Conservation (phyloP, 2,113 vertebrate genomes). For the Lycaon pictus region DNA sequence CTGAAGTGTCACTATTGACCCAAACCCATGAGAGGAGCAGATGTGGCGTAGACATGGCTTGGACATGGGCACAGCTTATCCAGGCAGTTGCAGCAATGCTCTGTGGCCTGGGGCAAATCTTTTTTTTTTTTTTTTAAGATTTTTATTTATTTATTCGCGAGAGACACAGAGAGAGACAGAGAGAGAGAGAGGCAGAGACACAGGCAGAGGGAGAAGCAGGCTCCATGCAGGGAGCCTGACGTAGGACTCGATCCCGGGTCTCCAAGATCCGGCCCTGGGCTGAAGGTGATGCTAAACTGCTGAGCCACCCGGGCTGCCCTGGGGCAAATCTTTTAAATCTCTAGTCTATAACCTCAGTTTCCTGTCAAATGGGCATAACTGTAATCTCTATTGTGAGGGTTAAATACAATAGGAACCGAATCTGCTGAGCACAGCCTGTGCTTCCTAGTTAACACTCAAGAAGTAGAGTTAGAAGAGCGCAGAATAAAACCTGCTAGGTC, state of each 20-base stretch:
- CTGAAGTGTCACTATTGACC: not conserved
- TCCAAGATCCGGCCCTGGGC: too few species aligned
- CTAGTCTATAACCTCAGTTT: not conserved
- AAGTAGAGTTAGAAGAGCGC: not conserved
- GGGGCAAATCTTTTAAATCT: not conserved
- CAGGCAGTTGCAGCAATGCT: not conserved
- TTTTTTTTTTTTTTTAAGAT: too few species aligned
- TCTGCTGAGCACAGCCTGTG: rapidly evolving
- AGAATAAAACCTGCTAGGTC: not conserved
- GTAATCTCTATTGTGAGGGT: not conserved
- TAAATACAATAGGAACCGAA: not conserved
- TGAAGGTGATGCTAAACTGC: too few species aligned
- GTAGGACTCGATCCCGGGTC: too few species aligned
- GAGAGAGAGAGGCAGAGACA: too few species aligned
- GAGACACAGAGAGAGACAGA: too few species aligned
- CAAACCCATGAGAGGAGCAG: not conserved
- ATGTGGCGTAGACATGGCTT: not conserved
- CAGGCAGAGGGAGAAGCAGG: too few species aligned
- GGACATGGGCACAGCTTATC: not conserved
- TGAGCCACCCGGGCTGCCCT: too few species aligned
- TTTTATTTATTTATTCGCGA: too few species aligned
- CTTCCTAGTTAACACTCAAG: not conserved
- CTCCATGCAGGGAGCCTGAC: too few species aligned
- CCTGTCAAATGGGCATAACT: not conserved
- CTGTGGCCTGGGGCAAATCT: not conserved